Conservation (phyloP, 37 sponge, comb jelly and placozoan genomes). For the Axinella damicornis region DNA sequence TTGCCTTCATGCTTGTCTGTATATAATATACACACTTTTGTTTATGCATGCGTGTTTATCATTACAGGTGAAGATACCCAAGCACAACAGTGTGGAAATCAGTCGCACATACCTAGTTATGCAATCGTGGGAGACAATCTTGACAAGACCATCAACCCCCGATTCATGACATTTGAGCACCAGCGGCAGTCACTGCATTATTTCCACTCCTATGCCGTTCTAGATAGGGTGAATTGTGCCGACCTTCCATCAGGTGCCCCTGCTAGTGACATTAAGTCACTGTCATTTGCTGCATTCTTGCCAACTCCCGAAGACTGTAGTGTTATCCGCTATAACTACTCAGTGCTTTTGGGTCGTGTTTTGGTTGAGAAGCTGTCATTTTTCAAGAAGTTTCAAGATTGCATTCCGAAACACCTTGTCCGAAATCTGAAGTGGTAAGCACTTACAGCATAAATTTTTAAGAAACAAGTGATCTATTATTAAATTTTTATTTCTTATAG, state of each 20-base stretch:
- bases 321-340: conserved; percentile 8
- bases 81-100: no score
- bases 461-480: no score
- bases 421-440: neutral
- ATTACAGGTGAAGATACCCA: no score
- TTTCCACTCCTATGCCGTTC: conserved; percentile 32
- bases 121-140: conserved; percentile 48
- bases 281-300: conserved; percentile 2
- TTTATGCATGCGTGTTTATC: no score
- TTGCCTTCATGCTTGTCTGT: no score
- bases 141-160: conserved; percentile 4
- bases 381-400: conserved; percentile 6
- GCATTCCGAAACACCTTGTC: conserved; percentile 1
- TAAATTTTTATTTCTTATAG: neutral
- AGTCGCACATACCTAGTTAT: no score
- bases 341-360: conserved; percentile 1
- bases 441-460: no score
- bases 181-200: conserved; percentile 22
- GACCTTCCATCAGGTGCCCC: conserved; percentile 1
- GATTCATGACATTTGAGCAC: conserved; percentile 21
- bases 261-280: neutral
- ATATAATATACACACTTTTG: no score
- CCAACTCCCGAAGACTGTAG: conserved; percentile 8
- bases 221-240: conserved; percentile 16
- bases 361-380: conserved; percentile 13